Conservation (phyloP, 2,113 vertebrate species). For the Hippocampus guttulatus region DNA sequence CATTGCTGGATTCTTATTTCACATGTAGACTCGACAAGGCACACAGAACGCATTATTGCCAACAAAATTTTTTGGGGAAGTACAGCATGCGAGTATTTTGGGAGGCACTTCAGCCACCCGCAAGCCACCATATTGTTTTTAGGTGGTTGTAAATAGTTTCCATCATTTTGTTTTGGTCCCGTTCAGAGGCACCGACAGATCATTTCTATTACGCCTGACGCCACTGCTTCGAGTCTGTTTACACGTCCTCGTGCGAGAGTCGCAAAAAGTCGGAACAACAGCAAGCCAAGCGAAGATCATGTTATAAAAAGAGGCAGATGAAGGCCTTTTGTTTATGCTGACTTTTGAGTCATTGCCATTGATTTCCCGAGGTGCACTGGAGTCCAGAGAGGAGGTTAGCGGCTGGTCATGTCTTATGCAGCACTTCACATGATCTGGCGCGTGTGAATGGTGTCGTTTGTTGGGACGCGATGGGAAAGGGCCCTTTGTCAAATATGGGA, state of each 20-base stretch:
- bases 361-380: constrained; percentile 46
- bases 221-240: constrained; percentile 39
- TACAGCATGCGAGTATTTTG: not conserved
- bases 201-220: constrained; percentile 37
- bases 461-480: constrained; percentile 33
- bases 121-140: constrained; percentile 35
- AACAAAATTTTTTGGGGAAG: too few relatives aligned
- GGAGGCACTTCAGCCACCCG: constrained; percentile 9
- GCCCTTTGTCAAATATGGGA: constrained; percentile 44
- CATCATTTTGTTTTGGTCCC: constrained; percentile 46
- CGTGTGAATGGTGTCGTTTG: constrained; percentile 65
- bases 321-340: constrained; percentile 50
- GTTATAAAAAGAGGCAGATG: constrained; percentile 41
- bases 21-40: too few relatives aligned
- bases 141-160: constrained; percentile 31
- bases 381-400: constrained; percentile 47
- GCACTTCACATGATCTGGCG: constrained; percentile 64
- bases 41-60: too few relatives aligned
- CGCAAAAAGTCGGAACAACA: constrained; percentile 19
- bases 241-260: constrained; percentile 23
- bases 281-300: constrained; percentile 33
- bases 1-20: too few relatives aligned
- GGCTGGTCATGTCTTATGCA: constrained; percentile 50
- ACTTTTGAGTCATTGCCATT: constrained; percentile 43
- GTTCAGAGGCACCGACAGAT: constrained; percentile 42